Base-by-base conservation (phyloP, 2,797 vertebrate species). In the Sebastes glaucus region DNA sequence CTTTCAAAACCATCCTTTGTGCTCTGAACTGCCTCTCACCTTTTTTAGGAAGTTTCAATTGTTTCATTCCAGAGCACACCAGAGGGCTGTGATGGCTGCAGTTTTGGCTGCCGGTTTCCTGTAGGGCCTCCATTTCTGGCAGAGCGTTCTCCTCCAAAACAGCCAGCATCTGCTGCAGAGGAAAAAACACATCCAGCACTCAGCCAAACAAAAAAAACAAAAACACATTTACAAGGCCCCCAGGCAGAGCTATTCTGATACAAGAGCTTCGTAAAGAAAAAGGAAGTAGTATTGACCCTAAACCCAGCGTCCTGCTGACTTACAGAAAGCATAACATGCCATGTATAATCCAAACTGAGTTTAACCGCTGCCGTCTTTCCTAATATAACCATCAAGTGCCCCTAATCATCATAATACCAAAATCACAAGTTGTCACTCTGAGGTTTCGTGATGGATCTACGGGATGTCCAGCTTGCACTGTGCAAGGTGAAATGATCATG, bases 1-100 rank as follows among this genome's bases (percentile, higher is more conserved):
- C 52, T 69, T 84, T 89, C 28, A 68, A 81, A 83, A 64, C 49
- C 20, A 6, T 68, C 59, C 66, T 82, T 84, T 84, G 81, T 83
- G 72, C 73, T 72, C 71, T 84, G 84, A 90, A 89, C 82, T 83
- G 68, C 81, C 30, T 86, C 81, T 88, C 82, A 88, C 88, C 86
- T 90, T 89, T 81, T 80, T 70, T 61, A 65, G 81, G 81, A 84
- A 84, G 77, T 85, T 75, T 85, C 68, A 74, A 65, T 78, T 83
- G 84, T 88, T 85, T 90, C 60, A 81, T 84, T 81, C 77, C 78
- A 69, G 67, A 77, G 59, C 83, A 71, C 88, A 87, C 80, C 78
- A 87, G 82, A 84, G 80, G 64, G 57, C 55, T 74, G 78, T 55
- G 82, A 88, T 84, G 81, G 79, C 75, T 85, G 75, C 69, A 88